phyloP scores from a whole-genome alignment of 2,888 invertebrate species.

The Synanthedon vespiformis region DNA sequence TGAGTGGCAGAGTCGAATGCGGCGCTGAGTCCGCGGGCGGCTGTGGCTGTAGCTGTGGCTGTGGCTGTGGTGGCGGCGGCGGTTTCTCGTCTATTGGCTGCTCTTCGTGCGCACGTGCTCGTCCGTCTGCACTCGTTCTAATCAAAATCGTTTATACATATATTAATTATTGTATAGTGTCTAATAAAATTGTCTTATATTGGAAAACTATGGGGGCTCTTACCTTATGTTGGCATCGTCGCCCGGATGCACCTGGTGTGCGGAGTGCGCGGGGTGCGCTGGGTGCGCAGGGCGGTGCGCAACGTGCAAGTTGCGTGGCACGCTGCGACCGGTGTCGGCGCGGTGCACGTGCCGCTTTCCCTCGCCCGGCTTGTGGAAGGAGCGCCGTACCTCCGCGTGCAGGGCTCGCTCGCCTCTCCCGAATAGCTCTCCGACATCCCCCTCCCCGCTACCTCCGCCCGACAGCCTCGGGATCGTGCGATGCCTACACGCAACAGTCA shows the following conservation, averaged over 20 bases:
- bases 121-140: neutral
- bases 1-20: conserved; percentile 44
- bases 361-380: conserved; percentile 52
- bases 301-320: conserved; percentile 69
- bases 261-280: neutral
- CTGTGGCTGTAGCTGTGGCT: conserved; percentile 4
- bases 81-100: conserved; percentile 16
- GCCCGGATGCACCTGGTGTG: neutral
- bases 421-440: conserved; percentile 33
- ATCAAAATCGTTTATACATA: neutral
- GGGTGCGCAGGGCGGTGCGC: conserved; percentile 10
- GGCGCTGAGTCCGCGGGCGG: conserved; percentile 11
- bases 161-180: no score
- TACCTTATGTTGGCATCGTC: neutral
- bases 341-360: conserved; percentile 34
- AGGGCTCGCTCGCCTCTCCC: conserved; percentile 36
- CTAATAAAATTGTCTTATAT: no score
- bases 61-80: conserved; percentile 2
- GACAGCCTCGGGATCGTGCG: conserved; percentile 62
- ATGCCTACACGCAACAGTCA: conserved; percentile 28
- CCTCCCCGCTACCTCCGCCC: conserved; percentile 32
- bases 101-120: conserved; percentile 32
- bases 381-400: conserved; percentile 52
- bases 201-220: neutral
- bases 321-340: conserved; percentile 49